Base-by-base conservation (phyloP, 2,797 vertebrate species). In the Hemibagrus guttatus region DNA sequence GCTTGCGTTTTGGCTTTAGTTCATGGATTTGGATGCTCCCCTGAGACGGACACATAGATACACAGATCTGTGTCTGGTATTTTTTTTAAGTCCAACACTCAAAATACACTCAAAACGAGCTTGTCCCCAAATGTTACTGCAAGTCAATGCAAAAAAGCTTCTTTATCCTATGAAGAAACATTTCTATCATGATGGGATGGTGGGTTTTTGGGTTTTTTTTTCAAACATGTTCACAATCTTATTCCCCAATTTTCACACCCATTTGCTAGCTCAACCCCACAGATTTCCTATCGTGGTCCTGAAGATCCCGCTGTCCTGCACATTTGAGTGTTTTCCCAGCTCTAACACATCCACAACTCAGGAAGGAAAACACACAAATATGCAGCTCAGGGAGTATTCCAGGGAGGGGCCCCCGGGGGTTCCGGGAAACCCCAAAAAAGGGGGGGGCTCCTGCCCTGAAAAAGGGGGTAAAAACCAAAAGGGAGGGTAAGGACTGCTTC, bases 291-390 rank as follows among this genome's bases (percentile, higher is more conserved):
- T 0, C 14, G 6, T 28, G 49, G n/a, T 56, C 14, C 3, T 56
- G 14, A 6, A 56, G 49, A 54, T 4, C 42, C 42, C 1, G 1
- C 4, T 46, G 23, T 39, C 31, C 4, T 72, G 39, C 3, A 75
- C 72, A 75, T 49, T 72, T 76, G 0, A 76, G 74, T 76, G 74
- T 54, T 76, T 49, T 28, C 28, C 76, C 13, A 35, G 54, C 19
- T 79, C 54, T 35, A 59, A 31, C n/a, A 31, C 52, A 31, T 17
- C 42, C 26, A 23, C 23, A 26, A 74, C 1, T 74, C 71, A 69
- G 66, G 31, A 28, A 72, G 35, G 31, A 74, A 72, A 74, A 49
- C 71, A 74, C 2, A 78, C 46, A 76, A 52, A 54, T 74, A 72
- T 54, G 49, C 74, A 52, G 46, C 14, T 16, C 49, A 17, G 49